Base-by-base conservation (phyloP, 2,888 invertebrate genomes). In the Melipona bicolor region DNA sequence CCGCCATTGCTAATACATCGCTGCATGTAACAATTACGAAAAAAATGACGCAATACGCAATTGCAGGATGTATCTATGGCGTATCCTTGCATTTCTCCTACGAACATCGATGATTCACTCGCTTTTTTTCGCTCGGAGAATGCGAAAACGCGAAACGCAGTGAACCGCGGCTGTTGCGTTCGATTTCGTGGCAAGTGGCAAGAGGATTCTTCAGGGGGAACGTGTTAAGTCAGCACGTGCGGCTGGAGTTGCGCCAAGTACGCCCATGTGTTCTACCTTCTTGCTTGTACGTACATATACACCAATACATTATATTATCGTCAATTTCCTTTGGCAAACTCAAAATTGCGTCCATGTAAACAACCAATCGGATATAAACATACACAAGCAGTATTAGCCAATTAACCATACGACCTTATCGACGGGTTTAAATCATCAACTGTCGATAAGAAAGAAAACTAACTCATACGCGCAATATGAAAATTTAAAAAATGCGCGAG, bases 181-280 rank as follows among this genome's bases (percentile, higher is more conserved):
- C 13, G 15, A 43, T 65, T 54, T 50, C 1, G 11, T 43, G 43
- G 43, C n/a, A 73, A 61, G 49, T 4, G 49, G 5, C 49, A 11
- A 15, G 54, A n/a, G n/a, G 27, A 74, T 59, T 56, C 54, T 64
- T n/a, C 13, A 5, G 32, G 36, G 27, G 49, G 62, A 36, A 13
- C 59, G 19, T 80, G 67, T 71, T 52, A 65, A 81, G 62, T 72
- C 49, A 56, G 36, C 82, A 71, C 81, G 83, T 77, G 62, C 56
- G 13, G 67, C 27, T 82, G 77, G 72, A 77, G 2, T n/a, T 32
- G 54, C 71, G 77, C 81, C 81, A 84, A 84, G 43, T 77, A 65
- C 74, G 56, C 15, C 54, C 69, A 36, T 69, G 19, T 62, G 52
- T 49, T 49, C 17, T 43, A 74, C 15, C 62, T 24, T 52, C 54